A percentile compares a stretch with the other conserved stretches of the same genome.
phyloP scores from a whole-genome alignment of 2,888 invertebrate species.

The Harpagoxenus sublaevis region DNA sequence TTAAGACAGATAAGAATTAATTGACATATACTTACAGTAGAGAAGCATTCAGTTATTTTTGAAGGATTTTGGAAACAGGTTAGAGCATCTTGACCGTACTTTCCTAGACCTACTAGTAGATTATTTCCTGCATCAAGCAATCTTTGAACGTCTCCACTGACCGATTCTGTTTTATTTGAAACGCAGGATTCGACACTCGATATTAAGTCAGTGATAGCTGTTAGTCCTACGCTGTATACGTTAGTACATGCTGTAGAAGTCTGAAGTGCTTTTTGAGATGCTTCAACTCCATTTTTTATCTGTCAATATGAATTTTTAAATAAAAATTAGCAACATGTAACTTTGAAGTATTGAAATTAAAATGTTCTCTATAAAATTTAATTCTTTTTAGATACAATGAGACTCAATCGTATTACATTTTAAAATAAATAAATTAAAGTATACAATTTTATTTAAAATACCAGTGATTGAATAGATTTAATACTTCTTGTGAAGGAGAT shows the following conservation, averaged over 20 bases:
- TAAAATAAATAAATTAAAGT: not conserved
- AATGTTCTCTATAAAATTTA: not conserved
- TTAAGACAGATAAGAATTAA: not conserved
- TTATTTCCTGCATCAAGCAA: no score
- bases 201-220: fast-evolving
- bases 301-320: not conserved
- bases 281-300: not conserved
- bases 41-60: not conserved
- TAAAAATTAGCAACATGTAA: not conserved
- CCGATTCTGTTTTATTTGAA: not conserved
- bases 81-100: no score
- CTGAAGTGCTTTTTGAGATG: not conserved
- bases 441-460: not conserved
- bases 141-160: no score
- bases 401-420: not conserved
- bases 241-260: not conserved
- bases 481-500: not conserved
- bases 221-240: not conserved
- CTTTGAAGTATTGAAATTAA: not conserved
- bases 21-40: slow-evolving; percentile 5
- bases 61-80: no score
- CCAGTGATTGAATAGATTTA: not conserved
- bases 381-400: not conserved
- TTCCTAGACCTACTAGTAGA: no score
- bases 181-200: not conserved